Evolutionary conservation across 2,888 invertebrate species (phyloP), one percentile per base, ranked within the genome.

Genomic region (Micoletzkya japonica): DNA sequence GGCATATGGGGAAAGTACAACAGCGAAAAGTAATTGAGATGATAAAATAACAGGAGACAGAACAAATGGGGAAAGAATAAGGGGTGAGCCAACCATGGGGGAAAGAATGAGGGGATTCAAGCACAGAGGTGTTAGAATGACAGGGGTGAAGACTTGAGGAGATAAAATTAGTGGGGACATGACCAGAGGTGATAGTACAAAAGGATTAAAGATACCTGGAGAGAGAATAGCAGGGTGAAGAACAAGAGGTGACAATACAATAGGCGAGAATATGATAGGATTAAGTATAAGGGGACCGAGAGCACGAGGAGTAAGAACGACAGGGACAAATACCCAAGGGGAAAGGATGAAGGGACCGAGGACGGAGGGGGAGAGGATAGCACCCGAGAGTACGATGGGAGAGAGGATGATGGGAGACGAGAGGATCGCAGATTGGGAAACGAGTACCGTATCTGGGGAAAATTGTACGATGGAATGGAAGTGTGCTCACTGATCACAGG

Each of bases 291-390:
- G 74, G 14, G 81, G 81, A 44, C 77, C 76, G 37, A 81, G 71
- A 57, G 80, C 79, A 75, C 83, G 78, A 76, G 83, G 83, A 64
- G 77, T 44, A 7, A 81, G 63, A 67, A 81, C 78, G 2, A 81
- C 72, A 10, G 81, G 81, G 37, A 78, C 77, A 34, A 81, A 71
- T 52, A 79, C 80, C 74, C 83, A 78, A 78, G 83, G 83, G 57
- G 77, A 77, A 39, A 83, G 75, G n/a, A 83, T 80, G 58, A 85
- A 75, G 3, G 84, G 85, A 26, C 81, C 81, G 20, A 82, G 74
- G 6, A 80, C 81, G 39, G 82, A 80, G 17, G 81, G 81, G 1
- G 82, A 78, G 6, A 79, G 73, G 37, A 78, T 76, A 69, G 81
- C 76, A 26, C 82, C 81, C 17, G 79, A 76, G 10, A 78, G 64